Conservation (phyloP, 1,140 invertebrate species). For the Nylanderia fulva region DNA sequence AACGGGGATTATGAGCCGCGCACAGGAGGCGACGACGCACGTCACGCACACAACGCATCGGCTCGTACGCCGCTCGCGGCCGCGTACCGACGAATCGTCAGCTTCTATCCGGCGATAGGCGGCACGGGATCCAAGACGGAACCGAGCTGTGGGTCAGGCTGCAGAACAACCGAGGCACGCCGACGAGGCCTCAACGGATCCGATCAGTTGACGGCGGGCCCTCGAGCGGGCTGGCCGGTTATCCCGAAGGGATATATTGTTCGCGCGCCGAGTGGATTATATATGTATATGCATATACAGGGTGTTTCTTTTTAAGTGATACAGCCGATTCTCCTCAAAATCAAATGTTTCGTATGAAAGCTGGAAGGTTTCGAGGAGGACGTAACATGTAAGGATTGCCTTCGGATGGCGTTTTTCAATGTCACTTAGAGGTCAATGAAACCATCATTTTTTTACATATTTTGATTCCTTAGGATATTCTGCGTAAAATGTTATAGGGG, state of each 20-base stretch:
- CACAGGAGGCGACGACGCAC: constrained; percentile 55
- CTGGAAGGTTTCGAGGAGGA: no score
- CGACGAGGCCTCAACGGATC: constrained; percentile 43
- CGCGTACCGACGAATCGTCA: constrained; percentile 52
- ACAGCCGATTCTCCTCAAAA: no score
- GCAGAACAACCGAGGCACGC: constrained; percentile 41
- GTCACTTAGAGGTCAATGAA: no score
- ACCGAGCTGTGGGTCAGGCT: constrained; percentile 48
- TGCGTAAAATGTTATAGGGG: no score
- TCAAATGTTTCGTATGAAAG: no score
- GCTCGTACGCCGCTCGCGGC: constrained; percentile 39
- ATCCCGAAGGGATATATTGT: constrained; percentile 21
- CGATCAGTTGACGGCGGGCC: constrained; percentile 65
- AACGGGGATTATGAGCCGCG: constrained; percentile 44
- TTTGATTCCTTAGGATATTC: no score
- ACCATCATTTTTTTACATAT: no score
- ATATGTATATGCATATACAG: no score
- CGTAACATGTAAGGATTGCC: no score
- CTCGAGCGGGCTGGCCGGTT: constrained; percentile 63
- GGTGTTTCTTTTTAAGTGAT: no score
- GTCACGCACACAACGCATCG: constrained; percentile 24
- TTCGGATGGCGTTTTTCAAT: no score
- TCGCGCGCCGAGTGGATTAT: constrained; percentile 8
- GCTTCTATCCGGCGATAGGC: constrained; percentile 34
- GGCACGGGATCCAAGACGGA: constrained; percentile 29